Evolutionary conservation across 2,113 vertebrate genomes (phyloP), one percentile per base, ranked within the genome.

Genomic region (Hylia prasina): DNA sequence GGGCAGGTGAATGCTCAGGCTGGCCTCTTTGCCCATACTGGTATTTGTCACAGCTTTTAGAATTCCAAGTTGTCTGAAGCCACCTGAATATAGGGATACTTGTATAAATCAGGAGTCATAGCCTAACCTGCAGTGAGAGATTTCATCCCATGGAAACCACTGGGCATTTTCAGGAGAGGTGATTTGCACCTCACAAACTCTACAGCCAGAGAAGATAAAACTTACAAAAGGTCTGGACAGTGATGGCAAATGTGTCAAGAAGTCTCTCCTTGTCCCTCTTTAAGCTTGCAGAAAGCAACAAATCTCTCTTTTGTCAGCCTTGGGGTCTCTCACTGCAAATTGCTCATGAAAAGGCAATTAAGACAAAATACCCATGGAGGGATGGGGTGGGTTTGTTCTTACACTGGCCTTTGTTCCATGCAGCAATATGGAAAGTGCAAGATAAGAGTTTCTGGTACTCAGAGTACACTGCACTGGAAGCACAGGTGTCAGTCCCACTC

Each of bases 401-500:
- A 73, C 57, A 79, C 79, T 63, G 54, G 42, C 23, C 89, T 96
- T 86, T 87, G 88, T 82, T 89, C 65, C 50, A 50, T 2, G 20
- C 50, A 84, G 68, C 91, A 94, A 80, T 71, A 89, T 75, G 95
- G 90, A 93, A 93, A 96, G 83, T 31, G 47, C 82, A 83, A 97
- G 97, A 96, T 96, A 96, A 97, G 71, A 57, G 20, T 39, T 92
- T 88, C 75, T 82, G 57, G 72, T 79, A 53, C 54, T 44, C 91
- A 82, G 54, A 79, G 75, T 33, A 50, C 65, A 35, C 7, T 56
- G 70, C 80, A 47, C 47, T 53, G 2, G 0, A 61, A 73, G 68
- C 87, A 84, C 39, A 31, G 11, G 15, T 7, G 3, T 30, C 48
- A 86, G 50, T 87, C 69, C 61, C 69, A 20, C 42, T 63, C 64